Evolutionary conservation across 2,113 vertebrate species (phyloP).

Genomic region (Neotragus pygmaeus): DNA sequence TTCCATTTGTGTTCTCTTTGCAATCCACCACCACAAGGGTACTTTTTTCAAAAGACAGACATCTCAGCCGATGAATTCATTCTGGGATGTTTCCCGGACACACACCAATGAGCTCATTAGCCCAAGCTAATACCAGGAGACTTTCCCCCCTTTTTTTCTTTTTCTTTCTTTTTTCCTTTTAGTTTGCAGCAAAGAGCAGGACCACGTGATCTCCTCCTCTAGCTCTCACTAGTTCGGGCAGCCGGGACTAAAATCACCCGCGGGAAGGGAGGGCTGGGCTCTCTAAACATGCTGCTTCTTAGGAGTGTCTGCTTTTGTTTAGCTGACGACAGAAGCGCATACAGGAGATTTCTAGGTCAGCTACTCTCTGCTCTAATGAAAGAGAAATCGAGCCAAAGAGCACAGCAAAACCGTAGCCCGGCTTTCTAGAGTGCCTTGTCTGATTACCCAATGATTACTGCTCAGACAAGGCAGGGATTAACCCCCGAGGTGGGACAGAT

Average conservation of each 20-base stretch:
- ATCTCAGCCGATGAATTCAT: conserved; percentile 3
- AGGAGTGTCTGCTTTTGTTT: conserved; percentile 70
- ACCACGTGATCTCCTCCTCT: neutral
- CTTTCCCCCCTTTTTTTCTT: too few relatives aligned
- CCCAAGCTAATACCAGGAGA: neutral
- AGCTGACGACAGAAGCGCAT: conserved; percentile 47
- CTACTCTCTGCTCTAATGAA: conserved; percentile 41
- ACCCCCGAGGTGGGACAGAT: conserved; percentile 55
- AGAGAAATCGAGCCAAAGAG: conserved; percentile 48
- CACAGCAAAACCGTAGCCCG: conserved; percentile 67
- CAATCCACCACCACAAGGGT: conserved; percentile 25
- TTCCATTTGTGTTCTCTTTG: conserved; percentile 38
- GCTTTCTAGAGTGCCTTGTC: conserved; percentile 72
- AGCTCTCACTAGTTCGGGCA: neutral
- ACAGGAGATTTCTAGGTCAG: conserved; percentile 70
- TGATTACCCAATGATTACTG: conserved; percentile 72
- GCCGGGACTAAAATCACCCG: neutral
- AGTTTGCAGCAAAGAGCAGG: neutral
- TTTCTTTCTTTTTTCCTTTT: neutral
- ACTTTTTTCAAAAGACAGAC: conserved; percentile 53
- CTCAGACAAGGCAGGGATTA: conserved; percentile 77
- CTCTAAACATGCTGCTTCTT: neutral
- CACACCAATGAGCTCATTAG: conserved; percentile 49
- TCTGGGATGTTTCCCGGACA: conserved; percentile 56
- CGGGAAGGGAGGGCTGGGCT: neutral